A percentile compares a stretch with the other conserved stretches of the same genome.
Evolutionary conservation across 2,113 vertebrate species (phyloP).

Genomic region (Zapus hudsonius): DNA sequence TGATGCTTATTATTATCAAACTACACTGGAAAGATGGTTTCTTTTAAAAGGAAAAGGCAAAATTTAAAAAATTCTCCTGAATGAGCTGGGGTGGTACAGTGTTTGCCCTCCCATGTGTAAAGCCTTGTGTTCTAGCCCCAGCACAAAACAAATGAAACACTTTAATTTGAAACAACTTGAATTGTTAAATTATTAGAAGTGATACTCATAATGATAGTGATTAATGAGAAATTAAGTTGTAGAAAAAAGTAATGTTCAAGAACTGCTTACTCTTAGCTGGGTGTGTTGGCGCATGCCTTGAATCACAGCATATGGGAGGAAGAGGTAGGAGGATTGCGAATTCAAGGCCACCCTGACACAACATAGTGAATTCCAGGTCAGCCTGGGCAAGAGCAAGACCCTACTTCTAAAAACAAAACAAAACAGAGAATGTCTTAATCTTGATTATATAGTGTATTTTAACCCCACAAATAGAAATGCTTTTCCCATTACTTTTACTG

Average conservation of each 20-base stretch:
- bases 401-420: too few relatives aligned
- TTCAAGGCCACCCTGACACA: too few relatives aligned
- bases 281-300: too few relatives aligned
- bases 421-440: too few relatives aligned
- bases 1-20: conserved; percentile 18
- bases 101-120: background rate
- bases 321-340: too few relatives aligned
- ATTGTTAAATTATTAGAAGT: conserved; percentile 25
- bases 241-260: conserved; percentile 3
- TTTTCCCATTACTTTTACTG: background rate
- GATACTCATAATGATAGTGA: conserved; percentile 3
- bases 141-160: background rate
- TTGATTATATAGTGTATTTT: background rate
- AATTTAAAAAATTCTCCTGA: conserved; percentile 5
- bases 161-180: background rate
- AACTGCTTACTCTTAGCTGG: too few relatives aligned
- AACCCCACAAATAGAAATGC: background rate
- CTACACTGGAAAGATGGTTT: background rate
- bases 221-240: conserved; percentile 2
- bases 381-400: too few relatives aligned
- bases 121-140: background rate
- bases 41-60: conserved; percentile 5
- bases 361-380: too few relatives aligned
- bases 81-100: background rate
- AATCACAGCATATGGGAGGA: too few relatives aligned